These are phyloP conservation scores for Formica aserva DNA, from an alignment of 2,888 invertebrate genomes.

Conservation along the genomic window DNA sequence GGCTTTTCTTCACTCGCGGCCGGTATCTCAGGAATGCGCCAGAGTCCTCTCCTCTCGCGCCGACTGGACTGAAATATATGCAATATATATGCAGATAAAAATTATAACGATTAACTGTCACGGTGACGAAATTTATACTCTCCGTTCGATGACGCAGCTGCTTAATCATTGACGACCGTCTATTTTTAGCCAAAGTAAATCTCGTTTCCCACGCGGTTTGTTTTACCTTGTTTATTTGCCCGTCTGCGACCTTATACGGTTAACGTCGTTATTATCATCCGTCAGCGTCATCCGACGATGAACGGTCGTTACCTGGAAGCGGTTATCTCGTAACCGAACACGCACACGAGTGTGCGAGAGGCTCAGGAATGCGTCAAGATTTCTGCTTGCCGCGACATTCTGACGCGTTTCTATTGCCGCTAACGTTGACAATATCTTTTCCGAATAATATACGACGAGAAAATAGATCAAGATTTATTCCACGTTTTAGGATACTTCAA, in stretches of 20 bases:
- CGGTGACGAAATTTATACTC: conserved; percentile 29
- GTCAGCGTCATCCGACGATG: conserved; percentile 10
- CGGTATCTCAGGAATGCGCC: conserved; percentile 26
- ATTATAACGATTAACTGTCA: conserved; percentile 42
- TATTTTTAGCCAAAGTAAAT: conserved; percentile 37
- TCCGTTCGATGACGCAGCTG: neutral
- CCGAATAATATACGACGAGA: neutral
- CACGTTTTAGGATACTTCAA: neutral
- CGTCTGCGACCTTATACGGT: conserved; percentile 11
- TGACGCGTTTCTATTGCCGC: no score
- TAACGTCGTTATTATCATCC: conserved; percentile 31
- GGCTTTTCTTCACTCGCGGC: neutral
- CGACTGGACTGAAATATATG: neutral
- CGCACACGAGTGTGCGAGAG: neutral
- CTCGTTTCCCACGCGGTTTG: conserved; percentile 10
- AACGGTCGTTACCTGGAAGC: conserved; percentile 29
- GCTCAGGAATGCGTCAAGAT: neutral
- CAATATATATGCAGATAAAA: conserved; percentile 17
- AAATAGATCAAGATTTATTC: neutral
- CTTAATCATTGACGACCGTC: conserved; percentile 18
- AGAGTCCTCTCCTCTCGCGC: neutral
- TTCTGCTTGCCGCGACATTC: neutral
- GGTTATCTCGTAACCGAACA: conserved; percentile 19
- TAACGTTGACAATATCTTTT: neutral
- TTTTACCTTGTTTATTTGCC: neutral